phyloP scores from a whole-genome alignment of 2,797 vertebrate genomes.

The Sphenodon punctatus region DNA sequence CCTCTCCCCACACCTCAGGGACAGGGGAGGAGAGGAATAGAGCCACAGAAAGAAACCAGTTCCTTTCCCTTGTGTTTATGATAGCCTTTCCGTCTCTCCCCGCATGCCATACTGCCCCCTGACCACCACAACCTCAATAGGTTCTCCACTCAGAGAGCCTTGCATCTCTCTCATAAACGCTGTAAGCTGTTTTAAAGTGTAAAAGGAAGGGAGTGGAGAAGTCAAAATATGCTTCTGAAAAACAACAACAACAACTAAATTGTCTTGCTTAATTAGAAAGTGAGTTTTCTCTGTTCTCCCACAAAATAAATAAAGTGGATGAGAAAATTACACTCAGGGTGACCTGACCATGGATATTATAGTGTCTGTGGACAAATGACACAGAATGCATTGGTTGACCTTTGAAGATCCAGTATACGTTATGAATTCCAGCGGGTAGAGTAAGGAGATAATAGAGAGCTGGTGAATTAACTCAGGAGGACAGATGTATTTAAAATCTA shows the following conservation, averaged over 20 bases:
- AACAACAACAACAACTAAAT: neutral
- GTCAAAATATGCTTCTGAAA: slow-evolving; percentile 3
- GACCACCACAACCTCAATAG: too few relatives aligned
- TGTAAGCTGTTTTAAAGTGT: neutral
- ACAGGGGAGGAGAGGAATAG: too few relatives aligned
- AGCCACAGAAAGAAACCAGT: too few relatives aligned
- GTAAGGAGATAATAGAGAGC: fast-evolving
- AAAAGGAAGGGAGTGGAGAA: neutral
- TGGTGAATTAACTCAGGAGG: neutral
- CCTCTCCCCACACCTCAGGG: too few relatives aligned
- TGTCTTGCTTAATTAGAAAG: neutral
- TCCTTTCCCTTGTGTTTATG: too few relatives aligned
- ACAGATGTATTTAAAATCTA: neutral
- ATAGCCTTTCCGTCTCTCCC: too few relatives aligned
- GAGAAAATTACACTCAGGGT: neutral
- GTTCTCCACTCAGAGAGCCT: too few relatives aligned
- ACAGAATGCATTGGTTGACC: neutral
- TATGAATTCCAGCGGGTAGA: neutral
- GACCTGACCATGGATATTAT: neutral
- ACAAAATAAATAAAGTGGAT: neutral
- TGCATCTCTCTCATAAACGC: too few relatives aligned
- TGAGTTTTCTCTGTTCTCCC: neutral
- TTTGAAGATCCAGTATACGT: neutral
- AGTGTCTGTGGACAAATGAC: neutral
- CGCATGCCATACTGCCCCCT: too few relatives aligned